These are phyloP conservation scores for Perccottus glenii DNA, from an alignment of 2,113 vertebrate genomes.

Conservation along the genomic window DNA sequence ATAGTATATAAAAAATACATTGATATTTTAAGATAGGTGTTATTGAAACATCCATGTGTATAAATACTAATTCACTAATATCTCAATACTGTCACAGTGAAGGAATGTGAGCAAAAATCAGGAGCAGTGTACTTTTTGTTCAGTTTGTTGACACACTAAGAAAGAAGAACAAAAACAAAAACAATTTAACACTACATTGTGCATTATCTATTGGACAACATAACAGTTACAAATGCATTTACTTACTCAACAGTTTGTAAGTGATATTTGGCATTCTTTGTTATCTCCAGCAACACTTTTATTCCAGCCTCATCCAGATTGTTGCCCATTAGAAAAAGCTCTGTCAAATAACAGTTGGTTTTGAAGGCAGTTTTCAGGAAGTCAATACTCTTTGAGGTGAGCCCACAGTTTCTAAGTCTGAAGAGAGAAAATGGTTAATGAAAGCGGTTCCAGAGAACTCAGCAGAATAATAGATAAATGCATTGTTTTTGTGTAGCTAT, in stretches of 20 bases:
- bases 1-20: too few relatives aligned
- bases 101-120: background rate
- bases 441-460: background rate
- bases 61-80: too few relatives aligned
- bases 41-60: too few relatives aligned
- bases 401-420: constrained; percentile 57
- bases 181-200: background rate
- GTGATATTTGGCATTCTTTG: constrained; percentile 28
- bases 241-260: constrained; percentile 55
- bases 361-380: constrained; percentile 42
- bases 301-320: constrained; percentile 15
- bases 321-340: constrained; percentile 66
- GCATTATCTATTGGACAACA: background rate
- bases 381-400: constrained; percentile 38
- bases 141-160: constrained; percentile 28
- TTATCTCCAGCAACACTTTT: constrained; percentile 23
- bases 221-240: background rate
- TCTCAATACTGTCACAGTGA: background rate
- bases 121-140: background rate
- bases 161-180: background rate
- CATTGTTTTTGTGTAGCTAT: too few relatives aligned
- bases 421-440: background rate
- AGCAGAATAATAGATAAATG: background rate
- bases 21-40: background rate
- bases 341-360: constrained; percentile 48